Evolutionary conservation across 2,888 invertebrate species (phyloP).

Genomic region (Melanargia galathea): DNA sequence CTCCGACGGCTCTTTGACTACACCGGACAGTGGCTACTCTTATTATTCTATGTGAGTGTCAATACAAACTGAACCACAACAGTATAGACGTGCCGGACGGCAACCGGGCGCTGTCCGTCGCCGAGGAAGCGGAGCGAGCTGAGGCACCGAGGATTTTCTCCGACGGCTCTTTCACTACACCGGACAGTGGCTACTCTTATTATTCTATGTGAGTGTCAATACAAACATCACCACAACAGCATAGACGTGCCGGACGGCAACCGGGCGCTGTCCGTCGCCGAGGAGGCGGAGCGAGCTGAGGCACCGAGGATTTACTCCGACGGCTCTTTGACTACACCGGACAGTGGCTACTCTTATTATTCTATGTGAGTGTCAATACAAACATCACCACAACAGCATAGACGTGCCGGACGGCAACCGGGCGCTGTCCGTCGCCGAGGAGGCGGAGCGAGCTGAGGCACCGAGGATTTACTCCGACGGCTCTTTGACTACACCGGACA

Average conservation of each 20-base stretch:
- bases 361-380: constrained; percentile 63
- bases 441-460: constrained; percentile 88
- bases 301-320: constrained; percentile 82
- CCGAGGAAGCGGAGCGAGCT: constrained; percentile 90
- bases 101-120: constrained; percentile 88
- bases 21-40: constrained; percentile 71
- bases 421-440: constrained; percentile 89
- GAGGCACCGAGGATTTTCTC: constrained; percentile 84
- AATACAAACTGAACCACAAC: background rate
- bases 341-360: constrained; percentile 73
- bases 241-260: constrained; percentile 86
- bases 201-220: constrained; percentile 68
- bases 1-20: constrained; percentile 74
- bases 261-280: constrained; percentile 88
- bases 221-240: constrained; percentile 68
- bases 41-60: constrained; percentile 74
- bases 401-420: constrained; percentile 85
- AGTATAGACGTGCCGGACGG: constrained; percentile 76
- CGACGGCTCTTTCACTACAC: constrained; percentile 72
- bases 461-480: constrained; percentile 79
- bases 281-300: constrained; percentile 89
- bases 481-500: constrained; percentile 71
- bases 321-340: constrained; percentile 70
- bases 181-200: constrained; percentile 72
- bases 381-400: background rate